Evolutionary conservation across 1,140 invertebrate species (phyloP).

Genomic region (Callitettix versicolor): DNA sequence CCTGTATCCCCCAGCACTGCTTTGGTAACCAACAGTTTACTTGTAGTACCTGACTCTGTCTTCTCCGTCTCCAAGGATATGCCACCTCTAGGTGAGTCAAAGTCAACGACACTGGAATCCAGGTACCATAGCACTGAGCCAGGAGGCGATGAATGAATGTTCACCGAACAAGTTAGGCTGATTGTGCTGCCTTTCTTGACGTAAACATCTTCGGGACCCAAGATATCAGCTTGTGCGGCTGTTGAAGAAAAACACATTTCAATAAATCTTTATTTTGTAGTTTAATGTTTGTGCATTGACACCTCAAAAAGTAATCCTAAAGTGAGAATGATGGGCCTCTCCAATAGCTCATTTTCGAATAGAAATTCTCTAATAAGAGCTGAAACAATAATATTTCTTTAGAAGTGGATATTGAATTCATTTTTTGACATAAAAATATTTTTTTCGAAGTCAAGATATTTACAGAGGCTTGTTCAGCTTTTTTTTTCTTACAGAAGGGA

Average conservation of each 20-base stretch:
- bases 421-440: too few relatives aligned
- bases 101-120: conserved; percentile 65
- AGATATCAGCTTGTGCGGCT: conserved; percentile 76
- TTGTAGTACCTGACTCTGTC: conserved; percentile 74
- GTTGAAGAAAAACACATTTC: conserved; percentile 19
- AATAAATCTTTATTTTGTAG: too few relatives aligned
- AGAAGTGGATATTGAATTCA: too few relatives aligned
- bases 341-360: too few relatives aligned
- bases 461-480: too few relatives aligned
- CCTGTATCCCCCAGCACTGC: conserved; percentile 73
- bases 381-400: too few relatives aligned
- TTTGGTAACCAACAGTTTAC: conserved; percentile 75
- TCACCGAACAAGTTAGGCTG: conserved; percentile 75
- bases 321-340: too few relatives aligned
- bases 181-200: conserved; percentile 84
- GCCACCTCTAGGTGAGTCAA: conserved; percentile 65
- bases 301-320: background rate
- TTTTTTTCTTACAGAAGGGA: too few relatives aligned
- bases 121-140: conserved; percentile 71
- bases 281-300: too few relatives aligned
- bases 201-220: conserved; percentile 73
- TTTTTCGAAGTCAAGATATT: too few relatives aligned
- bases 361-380: too few relatives aligned
- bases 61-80: conserved; percentile 85
- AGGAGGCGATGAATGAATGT: conserved; percentile 70